Evolutionary conservation across 92 coral and sea anemone genomes (phyloP), one percentile per base, ranked within the genome.

Genomic region (Phenganax marumi): DNA sequence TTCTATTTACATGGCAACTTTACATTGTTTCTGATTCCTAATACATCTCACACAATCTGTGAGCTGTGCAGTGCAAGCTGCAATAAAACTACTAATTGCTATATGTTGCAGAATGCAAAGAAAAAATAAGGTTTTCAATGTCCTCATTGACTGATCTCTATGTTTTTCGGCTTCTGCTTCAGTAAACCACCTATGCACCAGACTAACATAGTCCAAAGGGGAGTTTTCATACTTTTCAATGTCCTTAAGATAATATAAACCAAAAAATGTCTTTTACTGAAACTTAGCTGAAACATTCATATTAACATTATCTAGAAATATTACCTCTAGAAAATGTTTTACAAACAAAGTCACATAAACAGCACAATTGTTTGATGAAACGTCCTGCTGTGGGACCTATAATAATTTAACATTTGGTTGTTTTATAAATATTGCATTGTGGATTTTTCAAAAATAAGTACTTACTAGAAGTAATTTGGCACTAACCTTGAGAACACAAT

Each of bases 281-380:
- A 18, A 68, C 14, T 25, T 0, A 22, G 14, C 3, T 7, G n/a
- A 46, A 16, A 46, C 13, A 68, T 33, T 33, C 43, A 33, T 33
- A 33, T 33, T 33, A 33, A 33, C 43, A 33, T 33, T 33, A 33
- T 4, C 43, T 33, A 33, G 43, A 33, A 33, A 33, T 13, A 52
- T 56, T 77, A 89, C 89, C 89, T 86, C 68, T 69, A 89, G 70
- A 73, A 81, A 86, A 80, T 84, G 88, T 79, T 87, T 82, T 9
- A 69, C 82, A 81, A 84, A 84, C 85, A 87, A 81, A 81, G 72
- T 84, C 71, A 80, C 70, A 70, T 86, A 66, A 52, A 89, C 64
- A 76, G 87, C 89, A 74, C 89, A 86, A 85, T 81, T 86, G 85
- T 87, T 90, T 85, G 84, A 80, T 63, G 72, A 80, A 80, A 25